Evolutionary conservation across 2,888 invertebrate species (phyloP).

Genomic region (Nomada ferruginata): DNA sequence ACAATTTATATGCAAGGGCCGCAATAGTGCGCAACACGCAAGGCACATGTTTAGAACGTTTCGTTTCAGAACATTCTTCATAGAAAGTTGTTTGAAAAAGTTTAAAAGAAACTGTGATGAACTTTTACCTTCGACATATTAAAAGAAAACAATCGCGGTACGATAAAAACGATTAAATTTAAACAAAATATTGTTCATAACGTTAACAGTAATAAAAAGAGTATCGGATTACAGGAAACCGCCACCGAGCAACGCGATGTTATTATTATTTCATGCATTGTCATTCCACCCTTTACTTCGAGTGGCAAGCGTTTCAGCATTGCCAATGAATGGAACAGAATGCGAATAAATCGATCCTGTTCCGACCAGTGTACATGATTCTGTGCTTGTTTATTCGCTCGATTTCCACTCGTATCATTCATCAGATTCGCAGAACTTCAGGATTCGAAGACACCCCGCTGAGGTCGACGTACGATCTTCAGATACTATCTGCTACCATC

Average conservation of each 20-base stretch:
- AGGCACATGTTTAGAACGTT: no score
- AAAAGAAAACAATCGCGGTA: no score
- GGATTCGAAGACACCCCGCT: slow-evolving; percentile 42
- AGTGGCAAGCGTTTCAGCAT: not conserved
- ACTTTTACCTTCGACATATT: no score
- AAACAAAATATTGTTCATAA: no score
- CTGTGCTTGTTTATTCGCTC: slow-evolving; percentile 42
- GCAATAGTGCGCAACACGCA: no score
- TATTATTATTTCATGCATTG: not conserved
- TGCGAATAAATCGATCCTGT: slow-evolving; percentile 33
- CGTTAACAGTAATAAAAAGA: no score
- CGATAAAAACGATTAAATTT: no score
- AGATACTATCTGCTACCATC: slow-evolving; percentile 36
- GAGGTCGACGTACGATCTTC: slow-evolving; percentile 43
- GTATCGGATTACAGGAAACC: no score
- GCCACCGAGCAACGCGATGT: not conserved
- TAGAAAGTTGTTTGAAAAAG: no score
- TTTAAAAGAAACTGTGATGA: no score
- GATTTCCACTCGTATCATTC: slow-evolving; percentile 45
- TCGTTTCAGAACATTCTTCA: no score
- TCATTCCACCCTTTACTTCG: not conserved
- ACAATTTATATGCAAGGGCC: no score
- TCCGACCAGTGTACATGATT: slow-evolving; percentile 33
- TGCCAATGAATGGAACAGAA: slow-evolving; percentile 24
- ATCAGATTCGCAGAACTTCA: slow-evolving; percentile 56